Base-by-base conservation (phyloP, 2,797 vertebrate species). In the Dendrocincla tyrannina region DNA sequence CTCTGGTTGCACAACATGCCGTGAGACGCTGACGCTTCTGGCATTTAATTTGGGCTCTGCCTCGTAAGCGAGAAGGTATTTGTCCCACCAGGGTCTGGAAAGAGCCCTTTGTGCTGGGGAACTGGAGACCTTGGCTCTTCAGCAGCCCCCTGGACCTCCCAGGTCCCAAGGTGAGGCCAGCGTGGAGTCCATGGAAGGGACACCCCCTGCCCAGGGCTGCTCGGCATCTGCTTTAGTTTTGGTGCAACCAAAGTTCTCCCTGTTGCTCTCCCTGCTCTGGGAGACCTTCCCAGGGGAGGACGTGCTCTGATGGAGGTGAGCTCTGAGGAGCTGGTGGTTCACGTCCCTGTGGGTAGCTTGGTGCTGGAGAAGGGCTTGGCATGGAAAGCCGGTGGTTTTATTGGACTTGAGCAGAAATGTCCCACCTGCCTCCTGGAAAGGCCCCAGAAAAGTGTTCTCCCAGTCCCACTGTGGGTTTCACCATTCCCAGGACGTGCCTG, bases 271-370 rank as follows among this genome's bases (percentile, higher is more conserved):
- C 18, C 32, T 44, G n/a, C 12, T 72, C 6, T 30, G 50, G 18
- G 44, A 86, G 39, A 33, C 9, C 20, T 93, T 89, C 64, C 42
- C 35, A 53, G 33, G 5, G 9, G 25, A 89, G 37, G 77, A 13
- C 5, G 5, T 1, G 4, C 23, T 52, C 88, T 53, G 33, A 3
- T 2, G 2, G 72, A 58, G 7, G 11, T 47, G 69, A 89, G 22
- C 17, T 56, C 87, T n/a, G 32, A 32, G 22, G 32, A 3, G 1
- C 35, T 42, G 50, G 16, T 52, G 5, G 15, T 23, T 60, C n/a
- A 13, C 0, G 0, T 10, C 14, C 18, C 41, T 44, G 35, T 0
- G 0, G 28, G 24, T 30, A 3, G 1, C 28, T 42, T 83, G 37
- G n/a, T 46, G 27, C 13, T 64, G 46, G 32, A 1, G 1, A 63